phyloP scores from a whole-genome alignment of 2,888 invertebrate genomes.

The Philopedon plagiatum region DNA sequence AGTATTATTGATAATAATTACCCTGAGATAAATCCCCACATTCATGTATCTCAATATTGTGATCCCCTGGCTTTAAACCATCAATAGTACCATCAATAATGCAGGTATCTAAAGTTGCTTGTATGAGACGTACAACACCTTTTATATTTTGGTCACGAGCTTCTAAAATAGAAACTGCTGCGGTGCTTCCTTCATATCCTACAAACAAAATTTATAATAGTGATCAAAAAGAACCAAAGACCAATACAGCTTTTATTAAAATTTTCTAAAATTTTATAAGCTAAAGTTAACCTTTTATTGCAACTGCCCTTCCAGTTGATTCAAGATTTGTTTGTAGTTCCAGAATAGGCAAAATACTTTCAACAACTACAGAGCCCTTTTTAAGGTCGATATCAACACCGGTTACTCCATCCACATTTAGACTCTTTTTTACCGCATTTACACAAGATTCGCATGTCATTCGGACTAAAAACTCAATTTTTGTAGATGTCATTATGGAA shows the following conservation, averaged over 20 bases:
- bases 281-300: slow-evolving; percentile 40
- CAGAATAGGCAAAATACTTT: slow-evolving; percentile 76
- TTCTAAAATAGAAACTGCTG: slow-evolving; percentile 84
- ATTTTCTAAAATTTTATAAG: neutral
- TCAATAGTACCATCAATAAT: slow-evolving; percentile 90
- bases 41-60: slow-evolving; percentile 78
- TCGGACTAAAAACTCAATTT: slow-evolving; percentile 79
- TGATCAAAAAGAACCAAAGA: neutral
- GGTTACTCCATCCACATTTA: slow-evolving; percentile 70
- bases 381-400: slow-evolving; percentile 72
- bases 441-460: slow-evolving; percentile 74
- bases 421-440: slow-evolving; percentile 68
- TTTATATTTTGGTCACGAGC: slow-evolving; percentile 68
- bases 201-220: slow-evolving; percentile 74
- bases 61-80: slow-evolving; percentile 77
- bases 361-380: slow-evolving; percentile 79
- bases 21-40: slow-evolving; percentile 79
- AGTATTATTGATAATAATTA: too few relatives aligned
- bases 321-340: slow-evolving; percentile 71
- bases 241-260: slow-evolving; percentile 68
- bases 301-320: slow-evolving; percentile 71
- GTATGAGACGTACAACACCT: slow-evolving; percentile 85
- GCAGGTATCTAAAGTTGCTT: slow-evolving; percentile 73
- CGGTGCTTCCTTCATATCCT: slow-evolving; percentile 81
- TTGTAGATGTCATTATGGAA: slow-evolving; percentile 62